Base-by-base conservation (phyloP, 1,140 invertebrate species). In the Oncopeltus fasciatus region DNA sequence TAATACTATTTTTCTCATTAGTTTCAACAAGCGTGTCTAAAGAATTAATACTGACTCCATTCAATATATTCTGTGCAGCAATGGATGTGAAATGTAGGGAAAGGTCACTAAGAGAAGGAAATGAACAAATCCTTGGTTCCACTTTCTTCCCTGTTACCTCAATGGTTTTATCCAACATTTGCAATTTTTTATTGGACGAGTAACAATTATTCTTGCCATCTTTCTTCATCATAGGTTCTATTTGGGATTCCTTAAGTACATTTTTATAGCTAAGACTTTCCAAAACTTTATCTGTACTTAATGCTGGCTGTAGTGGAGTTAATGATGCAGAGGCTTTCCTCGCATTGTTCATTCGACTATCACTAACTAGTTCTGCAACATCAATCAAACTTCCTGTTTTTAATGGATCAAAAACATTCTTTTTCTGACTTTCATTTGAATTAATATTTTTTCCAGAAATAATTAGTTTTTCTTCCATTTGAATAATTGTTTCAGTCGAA, bases 11-110 rank as follows among this genome's bases (percentile, higher is more conserved):
- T 67, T 85, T 88, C 69, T 88, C 84, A 71, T 90, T 90, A 3
- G 90, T 77, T 69, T 91, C 88, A 1, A 90, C 85, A 47, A 91
- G 74, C 1, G 88, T 91, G 69, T 91, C 88, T n/a, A 90, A 87
- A 71, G 87, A 90, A 63, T 84, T 83, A 27, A 89, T 83, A 72
- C 87, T 88, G 61, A 87, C 81, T 16, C 83, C 83, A 72, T 90
- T 88, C 5, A 92, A 77, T 59, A 92, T 90, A 72, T 90, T 90
- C 64, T 90, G 86, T 2, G 88, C 88, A 2, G 88, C 86, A 66
- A 92, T 77, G 72, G 87, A 90, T 56, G 87, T 90, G 71, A 90
- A 90, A 73, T 90, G 88, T 68, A 89, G 85, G 68, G 85, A 86
- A 71, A 90, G 78, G 72, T 90, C 87, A 69, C 84, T 88, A 47